Base-by-base conservation (phyloP, 2,888 invertebrate species). In the Synanthedon andrenaeformis region DNA sequence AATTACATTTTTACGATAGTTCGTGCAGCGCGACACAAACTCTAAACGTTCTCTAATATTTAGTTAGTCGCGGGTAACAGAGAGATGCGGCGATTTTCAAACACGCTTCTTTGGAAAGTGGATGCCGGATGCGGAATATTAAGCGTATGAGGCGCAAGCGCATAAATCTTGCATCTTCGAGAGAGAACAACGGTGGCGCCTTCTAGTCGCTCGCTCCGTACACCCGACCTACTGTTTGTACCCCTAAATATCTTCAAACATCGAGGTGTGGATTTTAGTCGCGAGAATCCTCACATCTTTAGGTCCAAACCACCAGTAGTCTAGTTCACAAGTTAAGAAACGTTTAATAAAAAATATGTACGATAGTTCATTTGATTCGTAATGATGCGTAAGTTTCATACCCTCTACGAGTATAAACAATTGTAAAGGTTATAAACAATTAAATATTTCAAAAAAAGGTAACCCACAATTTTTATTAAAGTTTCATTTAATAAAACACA, bases 101-200 rank as follows among this genome's bases (percentile, higher is more conserved):
- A 76, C 73, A 68, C 64, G 65, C 62, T 67, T 64, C 64, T 67
- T 69, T 71, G 69, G 76, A 79, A 76, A 79, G 76, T 70, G 68
- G 64, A 66, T 68, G 68, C 70, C 75, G 78, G 77, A 79, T 74
- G 74, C 66, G 58, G 64, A 67, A 70, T 70, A 73, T 74, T 73
- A 70, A 65, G 66, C 63, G 64, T 64, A 64, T 68, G 67, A 68
- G 60, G 64, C 62, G 65, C 70, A 62, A 62, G 64, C 69, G 71
- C 73, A 76, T 75, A 73, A 74, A 75, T 74, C 73, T 72, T 61
- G 57, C 64, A 62, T 64, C 62, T 65, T 64, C 62, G 64, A 62
- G 59, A 57, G 56, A 14, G 49, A 19, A 49, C 49, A 19, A 49
- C 49, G 12, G 19, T 49, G 49, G 49, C 49, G 49, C 49, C 49